These are phyloP conservation scores for Palythoa heliodiscus DNA, from an alignment of 92 coral and sea anemone species.

Conservation along the genomic window DNA sequence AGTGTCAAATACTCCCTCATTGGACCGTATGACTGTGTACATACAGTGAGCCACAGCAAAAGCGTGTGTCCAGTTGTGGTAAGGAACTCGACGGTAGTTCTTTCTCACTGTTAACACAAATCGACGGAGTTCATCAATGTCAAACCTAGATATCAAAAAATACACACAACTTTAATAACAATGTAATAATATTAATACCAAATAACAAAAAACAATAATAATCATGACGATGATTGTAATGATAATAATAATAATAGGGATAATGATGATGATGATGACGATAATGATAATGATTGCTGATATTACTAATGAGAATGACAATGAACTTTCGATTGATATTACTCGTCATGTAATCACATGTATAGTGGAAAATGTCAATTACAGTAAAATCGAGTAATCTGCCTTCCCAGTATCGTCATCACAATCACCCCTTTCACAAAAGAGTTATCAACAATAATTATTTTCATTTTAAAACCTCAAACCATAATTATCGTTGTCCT, in stretches of 20 bases:
- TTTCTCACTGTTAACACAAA: constrained; percentile 93
- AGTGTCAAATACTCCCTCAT: constrained; percentile 78
- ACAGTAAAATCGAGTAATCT: background rate
- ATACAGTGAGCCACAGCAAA: constrained; percentile 99
- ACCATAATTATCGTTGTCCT: no score
- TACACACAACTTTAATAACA: background rate
- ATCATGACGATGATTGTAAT: no score
- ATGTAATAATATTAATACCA: background rate
- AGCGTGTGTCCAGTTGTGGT: constrained; percentile 99
- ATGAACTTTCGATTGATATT: background rate
- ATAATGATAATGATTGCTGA: background rate
- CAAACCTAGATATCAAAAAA: constrained; percentile 64
- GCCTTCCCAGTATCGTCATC: background rate
- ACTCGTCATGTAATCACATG: background rate
- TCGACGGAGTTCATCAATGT: constrained; percentile 85
- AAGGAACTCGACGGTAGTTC: constrained; percentile 95
- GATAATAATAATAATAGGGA: no score
- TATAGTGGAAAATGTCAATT: no score
- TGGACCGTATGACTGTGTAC: constrained; percentile 94
- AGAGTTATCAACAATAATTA: background rate
- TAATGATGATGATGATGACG: background rate
- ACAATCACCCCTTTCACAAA: background rate
- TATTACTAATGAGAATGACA: background rate
- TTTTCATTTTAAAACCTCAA: no score
- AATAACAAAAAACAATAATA: background rate